Base-by-base conservation (phyloP, 1,140 invertebrate species). In the Hylaeus anthracinus region DNA sequence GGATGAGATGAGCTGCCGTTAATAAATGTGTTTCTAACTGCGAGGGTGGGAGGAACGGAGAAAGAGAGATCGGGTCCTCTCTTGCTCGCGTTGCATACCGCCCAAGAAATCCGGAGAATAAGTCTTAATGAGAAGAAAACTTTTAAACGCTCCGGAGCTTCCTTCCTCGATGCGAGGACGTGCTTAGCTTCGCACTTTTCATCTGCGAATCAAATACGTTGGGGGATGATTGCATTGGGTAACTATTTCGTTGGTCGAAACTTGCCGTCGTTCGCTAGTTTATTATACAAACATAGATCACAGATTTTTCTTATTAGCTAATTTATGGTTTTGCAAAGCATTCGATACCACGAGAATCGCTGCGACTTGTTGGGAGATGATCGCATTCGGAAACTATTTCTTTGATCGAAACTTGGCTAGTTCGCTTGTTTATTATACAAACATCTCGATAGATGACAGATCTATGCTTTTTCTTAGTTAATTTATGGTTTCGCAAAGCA, bases 11-110 rank as follows among this genome's bases (percentile, higher is more conserved):
- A 88, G 87, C 85, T 85, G 84, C 87, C 86, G 85, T 90, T 92
- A 90, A 91, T 92, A 91, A 92, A 92, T 92, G 91, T 92, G 87
- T 91, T 91, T 85, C 88, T 88, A 88, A 88, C 90, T 88, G 82
- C 78, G 77, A 14, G 48, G 48, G 56, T 60, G 39, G 58, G 45
- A 14, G 12, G 3, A 2, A 9, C 41, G 37, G 9, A 37, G n/a
- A 37, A 39, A 58, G 66, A 71, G 51, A 9, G 51, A 37, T 55
- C 56, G 60, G 72, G 37, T 69, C 45, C 63, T 64, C 73, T 70
- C 10, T 76, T 39, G 65, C 1, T 41, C 70, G 61, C 64, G 66
- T 81, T 76, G 83, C 66, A 48, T 86, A 81, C 76, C 81, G 72
- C 77, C 26, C 87, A 73, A 84, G 82, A 76, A 85, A 90, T 81